Conservation (phyloP, 2,888 invertebrate genomes). For the Cataglyphis rosenhaueri region DNA sequence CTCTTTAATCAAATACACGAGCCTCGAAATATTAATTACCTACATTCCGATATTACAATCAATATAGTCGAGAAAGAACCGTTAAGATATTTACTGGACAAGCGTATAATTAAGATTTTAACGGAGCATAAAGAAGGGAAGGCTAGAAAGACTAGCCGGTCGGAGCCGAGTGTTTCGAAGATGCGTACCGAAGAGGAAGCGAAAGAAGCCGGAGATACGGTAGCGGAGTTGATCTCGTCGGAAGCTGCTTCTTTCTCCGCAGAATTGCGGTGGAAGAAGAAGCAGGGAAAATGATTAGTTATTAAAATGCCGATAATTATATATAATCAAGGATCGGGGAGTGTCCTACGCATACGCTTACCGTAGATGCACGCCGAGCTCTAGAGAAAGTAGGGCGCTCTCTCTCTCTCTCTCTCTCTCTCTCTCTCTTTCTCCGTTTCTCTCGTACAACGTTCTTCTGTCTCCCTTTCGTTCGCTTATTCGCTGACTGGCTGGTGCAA, state of each 20-base stretch:
- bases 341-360: slow-evolving; percentile 82
- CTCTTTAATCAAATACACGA: neutral
- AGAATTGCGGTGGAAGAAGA: slow-evolving; percentile 78
- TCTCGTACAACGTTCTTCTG: neutral
- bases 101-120: slow-evolving; percentile 43
- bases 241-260: slow-evolving; percentile 83
- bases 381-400: slow-evolving; percentile 53
- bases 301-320: slow-evolving; percentile 85
- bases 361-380: slow-evolving; percentile 70
- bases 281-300: slow-evolving; percentile 85
- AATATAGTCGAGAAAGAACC: neutral
- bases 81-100: slow-evolving; percentile 36
- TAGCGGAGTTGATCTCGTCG: slow-evolving; percentile 83
- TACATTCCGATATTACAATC: neutral
- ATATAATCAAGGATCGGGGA: slow-evolving; percentile 85
- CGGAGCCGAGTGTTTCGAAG: slow-evolving; percentile 25
- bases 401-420: slow-evolving; percentile 15
- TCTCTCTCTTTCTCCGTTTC: neutral
- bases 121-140: slow-evolving; percentile 14
- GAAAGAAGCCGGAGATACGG: slow-evolving; percentile 79
- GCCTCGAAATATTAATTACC: neutral
- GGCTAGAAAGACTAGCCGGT: neutral
- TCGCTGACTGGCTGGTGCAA: slow-evolving; percentile 71
- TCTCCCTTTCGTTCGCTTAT: slow-evolving; percentile 45
- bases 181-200: slow-evolving; percentile 55